A percentile compares a stretch with the other conserved stretches of the same genome.
These are phyloP conservation scores for Pinna nobilis DNA, from an alignment of 1,140 invertebrate genomes.

Conservation along the genomic window DNA sequence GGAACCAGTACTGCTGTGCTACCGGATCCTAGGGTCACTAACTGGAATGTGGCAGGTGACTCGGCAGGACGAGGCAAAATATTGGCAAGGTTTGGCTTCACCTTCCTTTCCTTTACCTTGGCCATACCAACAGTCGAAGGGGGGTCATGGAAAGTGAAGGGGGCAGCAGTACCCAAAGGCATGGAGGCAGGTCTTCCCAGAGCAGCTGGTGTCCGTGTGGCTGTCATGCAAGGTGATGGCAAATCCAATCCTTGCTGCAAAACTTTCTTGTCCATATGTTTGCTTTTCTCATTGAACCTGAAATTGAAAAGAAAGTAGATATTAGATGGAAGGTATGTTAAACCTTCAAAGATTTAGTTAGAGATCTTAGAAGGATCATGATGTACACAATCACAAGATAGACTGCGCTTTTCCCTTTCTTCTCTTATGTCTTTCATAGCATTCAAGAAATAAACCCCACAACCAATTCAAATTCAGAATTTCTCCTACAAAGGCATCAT, in stretches of 20 bases:
- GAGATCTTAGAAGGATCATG: too few species aligned
- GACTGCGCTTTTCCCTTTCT: too few species aligned
- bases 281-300: constrained; percentile 32
- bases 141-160: constrained; percentile 5
- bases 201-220: not conserved
- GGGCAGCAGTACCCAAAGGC: not conserved
- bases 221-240: not conserved
- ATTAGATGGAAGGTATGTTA: too few species aligned
- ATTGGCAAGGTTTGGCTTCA: not conserved
- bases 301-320: not conserved
- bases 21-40: not conserved
- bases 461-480: too few species aligned
- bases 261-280: constrained; percentile 21
- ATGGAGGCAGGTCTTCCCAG: not conserved
- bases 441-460: too few species aligned
- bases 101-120: constrained; percentile 10
- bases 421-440: too few species aligned
- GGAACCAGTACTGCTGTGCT: not conserved
- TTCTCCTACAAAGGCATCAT: too few species aligned
- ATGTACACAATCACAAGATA: too few species aligned
- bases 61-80: not conserved
- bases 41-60: not conserved
- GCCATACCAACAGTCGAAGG: constrained; percentile 22
- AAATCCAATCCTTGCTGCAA: constrained; percentile 16
- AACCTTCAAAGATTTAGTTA: too few species aligned